Evolutionary conservation across 2,888 invertebrate genomes (phyloP).

Genomic region (Melinaea marsaeus): DNA sequence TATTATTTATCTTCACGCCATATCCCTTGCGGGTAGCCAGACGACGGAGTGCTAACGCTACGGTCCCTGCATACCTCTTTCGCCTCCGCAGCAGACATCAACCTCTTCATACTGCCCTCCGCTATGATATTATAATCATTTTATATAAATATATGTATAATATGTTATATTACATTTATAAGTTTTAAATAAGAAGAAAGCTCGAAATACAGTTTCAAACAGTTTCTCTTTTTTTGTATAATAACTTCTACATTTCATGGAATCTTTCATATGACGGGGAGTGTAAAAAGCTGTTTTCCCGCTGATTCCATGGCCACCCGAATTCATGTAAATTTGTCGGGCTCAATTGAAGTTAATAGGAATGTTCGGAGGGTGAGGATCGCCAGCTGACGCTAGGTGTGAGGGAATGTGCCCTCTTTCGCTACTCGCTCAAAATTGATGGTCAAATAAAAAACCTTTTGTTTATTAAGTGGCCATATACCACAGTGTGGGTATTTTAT

Average conservation of each 20-base stretch:
- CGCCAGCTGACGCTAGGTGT: conserved; percentile 76
- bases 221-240: neutral
- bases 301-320: conserved; percentile 45
- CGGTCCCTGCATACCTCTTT: too few relatives aligned
- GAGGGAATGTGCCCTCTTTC: conserved; percentile 73
- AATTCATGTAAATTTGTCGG: conserved; percentile 74
- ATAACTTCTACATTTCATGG: neutral
- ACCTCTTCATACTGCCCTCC: too few relatives aligned
- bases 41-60: too few relatives aligned
- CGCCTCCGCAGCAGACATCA: too few relatives aligned
- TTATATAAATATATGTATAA: too few relatives aligned
- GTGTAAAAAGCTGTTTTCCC: conserved; percentile 17
- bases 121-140: too few relatives aligned
- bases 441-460: conserved; percentile 56
- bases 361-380: conserved; percentile 69
- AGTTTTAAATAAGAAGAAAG: too few relatives aligned
- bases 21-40: too few relatives aligned
- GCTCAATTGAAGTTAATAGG: conserved; percentile 78
- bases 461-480: conserved; percentile 31
- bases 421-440: conserved; percentile 58
- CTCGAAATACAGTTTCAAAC: too few relatives aligned
- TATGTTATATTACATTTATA: too few relatives aligned
- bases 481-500: conserved; percentile 4
- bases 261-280: neutral
- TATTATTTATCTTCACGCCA: neutral